Evolutionary conservation across 2,113 vertebrate species (phyloP).

Genomic region (Paramormyrops kingsleyae): DNA sequence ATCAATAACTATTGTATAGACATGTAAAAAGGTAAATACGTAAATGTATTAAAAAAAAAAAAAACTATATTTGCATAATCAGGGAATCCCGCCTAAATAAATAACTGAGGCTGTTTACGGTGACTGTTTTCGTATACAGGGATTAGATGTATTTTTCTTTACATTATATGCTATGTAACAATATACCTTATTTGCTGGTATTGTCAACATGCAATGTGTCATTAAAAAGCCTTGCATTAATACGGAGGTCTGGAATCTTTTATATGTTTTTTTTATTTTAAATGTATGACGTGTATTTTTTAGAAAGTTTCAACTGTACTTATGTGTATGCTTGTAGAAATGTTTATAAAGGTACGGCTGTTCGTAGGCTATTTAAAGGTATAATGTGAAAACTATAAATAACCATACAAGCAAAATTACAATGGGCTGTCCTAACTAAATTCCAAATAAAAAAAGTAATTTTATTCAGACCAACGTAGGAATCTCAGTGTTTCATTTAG

Average conservation of each 20-base stretch:
- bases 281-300: neutral
- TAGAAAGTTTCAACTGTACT: neutral
- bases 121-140: conserved; percentile 40
- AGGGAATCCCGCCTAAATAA: conserved; percentile 44
- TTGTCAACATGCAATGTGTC: conserved; percentile 48
- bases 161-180: conserved; percentile 39
- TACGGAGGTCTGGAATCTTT: conserved; percentile 28
- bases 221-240: conserved; percentile 25
- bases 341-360: neutral
- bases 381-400: neutral
- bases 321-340: neutral
- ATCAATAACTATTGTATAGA: conserved; percentile 54
- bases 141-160: conserved; percentile 28
- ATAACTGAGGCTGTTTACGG: conserved; percentile 43
- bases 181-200: conserved; percentile 46
- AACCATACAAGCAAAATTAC: neutral
- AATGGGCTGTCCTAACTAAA: neutral
- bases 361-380: neutral
- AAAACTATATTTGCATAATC: conserved; percentile 56
- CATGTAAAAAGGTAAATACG: conserved; percentile 55
- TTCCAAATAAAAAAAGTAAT: neutral
- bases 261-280: conserved; percentile 30
- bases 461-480: neutral
- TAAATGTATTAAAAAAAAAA: conserved; percentile 46
- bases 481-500: neutral